These are phyloP conservation scores for Chrysolina haemoptera DNA, from an alignment of 2,888 invertebrate species.

Conservation along the genomic window DNA sequence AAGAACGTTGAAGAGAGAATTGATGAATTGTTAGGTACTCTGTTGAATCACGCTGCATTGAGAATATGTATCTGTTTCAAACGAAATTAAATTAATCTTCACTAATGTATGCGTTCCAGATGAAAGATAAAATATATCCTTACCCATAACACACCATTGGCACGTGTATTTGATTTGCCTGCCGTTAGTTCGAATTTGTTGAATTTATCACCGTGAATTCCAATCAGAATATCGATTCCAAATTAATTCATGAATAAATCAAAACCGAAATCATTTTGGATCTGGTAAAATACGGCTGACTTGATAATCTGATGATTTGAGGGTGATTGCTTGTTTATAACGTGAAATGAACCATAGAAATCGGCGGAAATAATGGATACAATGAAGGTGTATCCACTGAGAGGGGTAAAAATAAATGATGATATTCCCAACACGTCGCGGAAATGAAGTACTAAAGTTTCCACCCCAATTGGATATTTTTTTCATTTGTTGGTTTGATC, in stretches of 20 bases:
- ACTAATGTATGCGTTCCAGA: no score
- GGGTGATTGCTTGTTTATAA: background rate
- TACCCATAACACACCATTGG: no score
- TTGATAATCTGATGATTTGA: conserved; percentile 3
- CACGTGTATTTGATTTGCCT: background rate
- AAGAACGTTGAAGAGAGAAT: no score
- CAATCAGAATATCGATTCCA: background rate
- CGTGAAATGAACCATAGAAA: background rate
- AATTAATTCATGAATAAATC: conserved; percentile 13
- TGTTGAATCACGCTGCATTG: no score
- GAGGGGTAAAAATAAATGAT: background rate
- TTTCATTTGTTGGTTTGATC: no score
- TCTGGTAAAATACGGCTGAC: background rate
- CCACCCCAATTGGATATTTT: no score
- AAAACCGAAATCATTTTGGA: conserved; percentile 6
- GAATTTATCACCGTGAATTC: background rate
- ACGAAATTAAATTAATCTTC: no score
- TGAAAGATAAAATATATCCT: no score
- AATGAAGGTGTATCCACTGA: background rate
- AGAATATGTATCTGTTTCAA: no score
- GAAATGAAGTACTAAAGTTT: background rate
- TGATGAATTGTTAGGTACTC: no score
- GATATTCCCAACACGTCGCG: background rate
- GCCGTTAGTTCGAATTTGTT: background rate
- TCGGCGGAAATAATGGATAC: background rate